phyloP scores from a whole-genome alignment of 1,140 invertebrate species.

The Cydia pomonella region DNA sequence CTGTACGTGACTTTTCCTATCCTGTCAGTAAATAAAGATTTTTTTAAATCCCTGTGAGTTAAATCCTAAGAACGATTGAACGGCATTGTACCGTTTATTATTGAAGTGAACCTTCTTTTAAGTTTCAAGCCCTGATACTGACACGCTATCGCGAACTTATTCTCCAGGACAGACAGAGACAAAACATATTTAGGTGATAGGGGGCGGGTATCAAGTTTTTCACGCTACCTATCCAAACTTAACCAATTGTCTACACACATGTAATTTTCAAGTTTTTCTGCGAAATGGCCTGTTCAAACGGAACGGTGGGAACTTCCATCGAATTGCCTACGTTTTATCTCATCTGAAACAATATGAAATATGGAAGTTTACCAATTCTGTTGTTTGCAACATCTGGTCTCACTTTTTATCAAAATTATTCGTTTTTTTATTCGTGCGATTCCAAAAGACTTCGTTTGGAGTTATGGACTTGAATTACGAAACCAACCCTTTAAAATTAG shows the following conservation, averaged over 20 bases:
- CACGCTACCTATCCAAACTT: conserved; percentile 17
- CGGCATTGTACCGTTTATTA: not conserved
- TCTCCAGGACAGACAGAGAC: not conserved
- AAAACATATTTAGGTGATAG: not conserved
- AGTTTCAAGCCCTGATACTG: not conserved
- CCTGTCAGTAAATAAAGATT: too few relatives aligned
- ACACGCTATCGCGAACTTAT: not conserved
- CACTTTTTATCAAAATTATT: not conserved
- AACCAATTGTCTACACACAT: conserved; percentile 23
- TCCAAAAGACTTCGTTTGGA: too few relatives aligned
- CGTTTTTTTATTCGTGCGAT: too few relatives aligned
- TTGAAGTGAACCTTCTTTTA: not conserved
- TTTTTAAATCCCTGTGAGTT: not conserved
- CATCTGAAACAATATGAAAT: not conserved
- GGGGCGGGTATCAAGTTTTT: conserved; percentile 16
- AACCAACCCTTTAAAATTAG: too few relatives aligned
- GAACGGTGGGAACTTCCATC: not conserved
- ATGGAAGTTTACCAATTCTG: not conserved
- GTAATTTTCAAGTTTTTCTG: conserved; percentile 17
- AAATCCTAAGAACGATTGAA: not conserved
- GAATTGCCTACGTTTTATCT: not conserved
- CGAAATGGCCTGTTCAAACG: not conserved
- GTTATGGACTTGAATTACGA: too few relatives aligned
- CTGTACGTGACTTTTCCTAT: too few relatives aligned
- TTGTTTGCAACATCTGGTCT: conserved; percentile 6